Conservation (phyloP, 1,140 invertebrate species). For the Asobara japonica region DNA sequence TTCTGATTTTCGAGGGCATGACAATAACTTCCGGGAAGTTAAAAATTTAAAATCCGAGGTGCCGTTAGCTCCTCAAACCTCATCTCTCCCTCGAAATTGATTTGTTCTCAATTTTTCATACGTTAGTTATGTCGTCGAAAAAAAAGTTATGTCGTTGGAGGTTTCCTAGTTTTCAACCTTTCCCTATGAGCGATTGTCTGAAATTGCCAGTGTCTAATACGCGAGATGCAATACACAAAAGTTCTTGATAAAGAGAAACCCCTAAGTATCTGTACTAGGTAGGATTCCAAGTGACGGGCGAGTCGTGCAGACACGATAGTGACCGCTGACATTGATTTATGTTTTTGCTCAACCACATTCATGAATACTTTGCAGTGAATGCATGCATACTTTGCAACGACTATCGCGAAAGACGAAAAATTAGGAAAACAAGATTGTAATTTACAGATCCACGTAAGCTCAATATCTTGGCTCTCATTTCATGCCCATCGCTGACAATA, state of each 20-base stretch:
- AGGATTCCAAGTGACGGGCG: background rate
- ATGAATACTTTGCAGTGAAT: constrained; percentile 1
- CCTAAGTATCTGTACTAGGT: background rate
- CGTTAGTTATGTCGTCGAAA: too few species aligned
- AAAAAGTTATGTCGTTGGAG: too few species aligned
- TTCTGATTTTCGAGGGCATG: too few species aligned
- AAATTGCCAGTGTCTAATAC: constrained; percentile 28
- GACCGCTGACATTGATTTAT: constrained; percentile 17
- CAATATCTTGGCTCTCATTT: too few species aligned
- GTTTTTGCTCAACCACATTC: constrained; percentile 19
- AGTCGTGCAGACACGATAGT: constrained; percentile 12
- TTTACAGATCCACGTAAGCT: background rate
- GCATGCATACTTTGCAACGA: too few species aligned
- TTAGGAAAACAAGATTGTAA: background rate
- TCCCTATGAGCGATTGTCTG: background rate
- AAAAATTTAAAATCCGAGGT: too few species aligned
- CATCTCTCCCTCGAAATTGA: too few species aligned
- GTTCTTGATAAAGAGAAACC: background rate
- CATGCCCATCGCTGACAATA: background rate
- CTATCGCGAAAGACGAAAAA: background rate
- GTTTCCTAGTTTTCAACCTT: too few species aligned
- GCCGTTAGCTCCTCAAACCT: too few species aligned
- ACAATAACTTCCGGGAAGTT: too few species aligned
- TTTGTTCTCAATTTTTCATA: too few species aligned
- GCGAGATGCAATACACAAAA: constrained; percentile 24